Percentiles rank a stretch among this genome's conserved stretches.
phyloP scores from a whole-genome alignment of 2,888 invertebrate species.

The Acleris cristana region DNA sequence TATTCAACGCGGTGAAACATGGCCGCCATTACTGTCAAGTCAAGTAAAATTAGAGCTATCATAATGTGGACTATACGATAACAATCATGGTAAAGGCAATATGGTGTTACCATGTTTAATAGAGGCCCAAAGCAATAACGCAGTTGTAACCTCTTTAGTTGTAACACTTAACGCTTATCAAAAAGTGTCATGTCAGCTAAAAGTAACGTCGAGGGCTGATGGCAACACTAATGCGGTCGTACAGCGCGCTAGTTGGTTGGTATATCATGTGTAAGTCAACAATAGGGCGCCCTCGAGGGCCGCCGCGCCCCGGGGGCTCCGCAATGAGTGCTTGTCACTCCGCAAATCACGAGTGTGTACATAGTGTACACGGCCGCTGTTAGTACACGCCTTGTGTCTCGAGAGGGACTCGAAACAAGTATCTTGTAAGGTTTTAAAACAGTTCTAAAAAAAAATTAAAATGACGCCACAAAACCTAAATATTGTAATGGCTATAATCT shows the following conservation, averaged over 20 bases:
- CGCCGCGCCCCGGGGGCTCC: constrained; percentile 30
- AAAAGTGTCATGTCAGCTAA: neutral
- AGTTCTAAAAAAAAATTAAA: neutral
- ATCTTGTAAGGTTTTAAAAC: constrained; percentile 6
- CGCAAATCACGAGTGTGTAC: constrained; percentile 38
- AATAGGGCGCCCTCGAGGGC: constrained; percentile 38
- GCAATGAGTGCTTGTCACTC: constrained; percentile 42
- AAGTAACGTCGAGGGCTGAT: neutral
- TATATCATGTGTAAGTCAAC: constrained; percentile 40
- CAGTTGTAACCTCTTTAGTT: no score
- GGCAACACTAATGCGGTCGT: constrained; percentile 3
- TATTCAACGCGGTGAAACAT: no score
- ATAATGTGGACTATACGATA: no score
- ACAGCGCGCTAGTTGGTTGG: neutral
- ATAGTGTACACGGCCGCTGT: constrained; percentile 16
- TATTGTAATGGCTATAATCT: no score
- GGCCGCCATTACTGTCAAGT: no score
- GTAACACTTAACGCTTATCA: neutral
- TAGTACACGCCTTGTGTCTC: constrained; percentile 19
- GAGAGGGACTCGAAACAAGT: constrained; percentile 18
- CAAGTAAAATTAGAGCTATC: no score
- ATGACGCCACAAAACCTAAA: neutral
- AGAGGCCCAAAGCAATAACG: no score
- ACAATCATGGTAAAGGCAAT: no score
- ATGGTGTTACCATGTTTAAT: no score